Percentiles rank a stretch among this genome's conserved stretches.
Evolutionary conservation across 1,140 invertebrate genomes (phyloP).

Genomic region (Drosophila eugracilis): DNA sequence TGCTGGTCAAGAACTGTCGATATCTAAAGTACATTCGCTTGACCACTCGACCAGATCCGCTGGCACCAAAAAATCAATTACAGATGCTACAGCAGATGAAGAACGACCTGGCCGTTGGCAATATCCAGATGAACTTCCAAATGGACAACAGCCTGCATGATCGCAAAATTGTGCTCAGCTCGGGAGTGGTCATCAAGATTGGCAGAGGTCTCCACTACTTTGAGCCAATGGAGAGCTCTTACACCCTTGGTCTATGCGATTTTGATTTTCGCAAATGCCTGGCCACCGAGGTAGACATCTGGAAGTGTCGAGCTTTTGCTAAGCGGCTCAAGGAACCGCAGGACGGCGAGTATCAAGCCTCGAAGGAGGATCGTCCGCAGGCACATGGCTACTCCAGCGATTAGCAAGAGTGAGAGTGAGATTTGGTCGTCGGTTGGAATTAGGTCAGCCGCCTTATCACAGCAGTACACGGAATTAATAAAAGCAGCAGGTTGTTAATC

Average conservation of each 20-base stretch:
- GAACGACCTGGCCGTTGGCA: constrained; percentile 57
- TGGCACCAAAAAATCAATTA: constrained; percentile 44
- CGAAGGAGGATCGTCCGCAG: constrained; percentile 2
- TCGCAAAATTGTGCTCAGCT: constrained; percentile 71
- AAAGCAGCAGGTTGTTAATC: constrained; percentile 42
- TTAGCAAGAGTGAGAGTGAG: constrained; percentile 16
- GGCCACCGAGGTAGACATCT: constrained; percentile 67
- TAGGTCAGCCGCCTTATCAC: constrained; percentile 32
- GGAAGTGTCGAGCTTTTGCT: constrained; percentile 71
- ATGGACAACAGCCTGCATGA: constrained; percentile 68
- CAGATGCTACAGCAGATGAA: constrained; percentile 61
- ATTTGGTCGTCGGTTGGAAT: constrained; percentile 8
- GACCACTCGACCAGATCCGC: constrained; percentile 61
- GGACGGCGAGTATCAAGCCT: constrained; percentile 16
- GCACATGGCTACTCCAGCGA: constrained; percentile 38
- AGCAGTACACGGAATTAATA: constrained; percentile 13
- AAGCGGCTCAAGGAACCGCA: constrained; percentile 29
- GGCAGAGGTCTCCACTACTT: constrained; percentile 69
- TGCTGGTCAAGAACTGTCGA: constrained; percentile 72
- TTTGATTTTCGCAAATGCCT: constrained; percentile 74
- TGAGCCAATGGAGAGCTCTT: constrained; percentile 36
- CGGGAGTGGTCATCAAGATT: constrained; percentile 68
- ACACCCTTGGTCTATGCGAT: constrained; percentile 61
- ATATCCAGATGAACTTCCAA: constrained; percentile 71
- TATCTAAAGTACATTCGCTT: constrained; percentile 70